These are phyloP conservation scores for Apodemus sylvaticus DNA, from an alignment of 2,113 vertebrate genomes.

Conservation along the genomic window DNA sequence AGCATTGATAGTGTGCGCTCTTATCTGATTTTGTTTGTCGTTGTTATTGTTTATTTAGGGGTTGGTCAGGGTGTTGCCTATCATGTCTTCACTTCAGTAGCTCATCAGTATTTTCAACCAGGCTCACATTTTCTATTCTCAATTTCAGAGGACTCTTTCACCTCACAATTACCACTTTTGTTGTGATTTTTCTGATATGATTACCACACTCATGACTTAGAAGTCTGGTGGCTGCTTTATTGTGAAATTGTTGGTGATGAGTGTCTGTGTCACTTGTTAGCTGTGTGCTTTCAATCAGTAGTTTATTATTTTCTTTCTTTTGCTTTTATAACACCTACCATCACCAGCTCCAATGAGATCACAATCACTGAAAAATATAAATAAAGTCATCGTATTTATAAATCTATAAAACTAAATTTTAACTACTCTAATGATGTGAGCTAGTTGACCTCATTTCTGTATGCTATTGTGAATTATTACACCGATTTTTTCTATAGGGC, in stretches of 20 bases:
- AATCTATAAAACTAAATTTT: not conserved
- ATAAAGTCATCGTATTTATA: not conserved
- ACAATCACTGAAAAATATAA: conserved; percentile 9
- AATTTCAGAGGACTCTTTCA: conserved; percentile 11
- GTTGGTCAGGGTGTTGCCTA: not conserved
- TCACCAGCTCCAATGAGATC: conserved; percentile 19
- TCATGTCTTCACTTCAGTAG: not conserved
- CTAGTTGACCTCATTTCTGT: not conserved
- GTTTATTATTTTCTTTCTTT: not conserved
- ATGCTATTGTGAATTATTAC: not conserved
- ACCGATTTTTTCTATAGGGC: not conserved
- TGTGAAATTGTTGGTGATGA: not conserved
- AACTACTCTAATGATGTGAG: not conserved
- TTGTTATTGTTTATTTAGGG: not conserved
- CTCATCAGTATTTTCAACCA: conserved; percentile 20
- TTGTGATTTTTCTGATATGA: conserved; percentile 21
- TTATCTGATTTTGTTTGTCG: not conserved
- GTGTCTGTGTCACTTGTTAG: conserved; percentile 5
- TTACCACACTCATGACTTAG: not conserved
- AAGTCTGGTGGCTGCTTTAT: conserved; percentile 56
- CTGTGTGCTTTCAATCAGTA: not conserved
- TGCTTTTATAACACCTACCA: not conserved
- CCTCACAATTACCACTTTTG: not conserved
- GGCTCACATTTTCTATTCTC: conserved; percentile 23
- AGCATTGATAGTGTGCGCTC: not conserved